A percentile compares a stretch with the other conserved stretches of the same genome.
phyloP scores from a whole-genome alignment of 2,113 vertebrate species.

The Acrocephalus arundinaceus region DNA sequence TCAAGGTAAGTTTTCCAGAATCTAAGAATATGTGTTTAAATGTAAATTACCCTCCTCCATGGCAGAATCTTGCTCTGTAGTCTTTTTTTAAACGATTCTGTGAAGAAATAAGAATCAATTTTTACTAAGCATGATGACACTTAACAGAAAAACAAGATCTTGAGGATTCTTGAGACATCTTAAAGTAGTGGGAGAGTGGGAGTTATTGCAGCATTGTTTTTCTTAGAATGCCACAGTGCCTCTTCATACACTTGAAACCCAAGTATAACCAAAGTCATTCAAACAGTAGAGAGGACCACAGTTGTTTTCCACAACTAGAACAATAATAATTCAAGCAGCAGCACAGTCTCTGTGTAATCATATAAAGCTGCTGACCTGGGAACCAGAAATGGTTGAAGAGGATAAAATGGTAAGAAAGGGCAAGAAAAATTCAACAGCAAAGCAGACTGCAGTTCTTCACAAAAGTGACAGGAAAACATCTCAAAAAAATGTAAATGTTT shows the following conservation, averaged over 20 bases:
- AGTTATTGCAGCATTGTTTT: neutral
- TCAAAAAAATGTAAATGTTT: neutral
- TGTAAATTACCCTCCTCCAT: constrained; percentile 32
- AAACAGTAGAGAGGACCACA: neutral
- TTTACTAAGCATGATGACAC: neutral
- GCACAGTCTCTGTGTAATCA: neutral
- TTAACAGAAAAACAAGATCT: neutral
- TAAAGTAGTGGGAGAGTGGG: neutral
- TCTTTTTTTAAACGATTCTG: constrained; percentile 70
- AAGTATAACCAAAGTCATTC: neutral
- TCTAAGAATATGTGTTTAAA: neutral
- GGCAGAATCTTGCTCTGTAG: constrained; percentile 76
- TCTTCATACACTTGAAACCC: neutral
- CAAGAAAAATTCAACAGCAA: neutral
- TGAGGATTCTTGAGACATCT: fast-evolving
- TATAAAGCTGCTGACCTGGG: neutral
- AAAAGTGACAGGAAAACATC: neutral
- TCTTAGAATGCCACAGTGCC: neutral
- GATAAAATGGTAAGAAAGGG: neutral
- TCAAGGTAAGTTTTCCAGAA: neutral
- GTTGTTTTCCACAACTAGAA: neutral
- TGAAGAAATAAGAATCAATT: constrained; percentile 31
- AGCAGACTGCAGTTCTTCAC: neutral
- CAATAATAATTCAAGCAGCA: neutral
- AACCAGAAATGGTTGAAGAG: neutral